Evolutionary conservation across 2,797 vertebrate species (phyloP).

Genomic region (Dicrostonyx torquatus): DNA sequence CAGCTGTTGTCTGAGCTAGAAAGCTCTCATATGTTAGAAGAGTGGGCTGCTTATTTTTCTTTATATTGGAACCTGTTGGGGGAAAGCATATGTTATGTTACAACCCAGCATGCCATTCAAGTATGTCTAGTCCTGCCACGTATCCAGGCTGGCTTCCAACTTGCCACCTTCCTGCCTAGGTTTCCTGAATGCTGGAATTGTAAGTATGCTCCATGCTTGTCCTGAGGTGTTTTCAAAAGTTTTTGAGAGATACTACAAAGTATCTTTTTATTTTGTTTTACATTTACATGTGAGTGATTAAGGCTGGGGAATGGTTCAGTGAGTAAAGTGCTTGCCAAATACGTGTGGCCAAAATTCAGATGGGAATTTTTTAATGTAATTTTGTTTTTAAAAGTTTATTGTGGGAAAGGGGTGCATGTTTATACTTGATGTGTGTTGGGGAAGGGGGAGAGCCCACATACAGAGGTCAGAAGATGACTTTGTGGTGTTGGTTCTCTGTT

Average conservation of each 20-base stretch:
- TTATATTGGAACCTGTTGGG: background rate
- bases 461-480: background rate
- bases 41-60: background rate
- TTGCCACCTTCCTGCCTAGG: background rate
- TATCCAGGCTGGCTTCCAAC: background rate
- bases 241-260: background rate
- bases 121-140: background rate
- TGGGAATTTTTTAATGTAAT: background rate
- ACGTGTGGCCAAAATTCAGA: background rate
- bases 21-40: background rate
- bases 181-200: background rate
- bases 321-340: background rate
- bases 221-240: background rate
- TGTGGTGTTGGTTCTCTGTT: background rate
- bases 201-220: background rate
- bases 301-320: background rate
- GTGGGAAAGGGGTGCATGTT: too few species aligned
- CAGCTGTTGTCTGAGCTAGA: background rate
- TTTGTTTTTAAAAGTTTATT: background rate
- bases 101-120: background rate
- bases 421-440: background rate
- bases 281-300: background rate
- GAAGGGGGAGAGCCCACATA: background rate
- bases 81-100: background rate
- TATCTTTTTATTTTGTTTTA: slow-evolving; percentile 33